These are phyloP conservation scores for Rhabdomys pumilio DNA, from an alignment of 2,797 vertebrate species.

Conservation along the genomic window DNA sequence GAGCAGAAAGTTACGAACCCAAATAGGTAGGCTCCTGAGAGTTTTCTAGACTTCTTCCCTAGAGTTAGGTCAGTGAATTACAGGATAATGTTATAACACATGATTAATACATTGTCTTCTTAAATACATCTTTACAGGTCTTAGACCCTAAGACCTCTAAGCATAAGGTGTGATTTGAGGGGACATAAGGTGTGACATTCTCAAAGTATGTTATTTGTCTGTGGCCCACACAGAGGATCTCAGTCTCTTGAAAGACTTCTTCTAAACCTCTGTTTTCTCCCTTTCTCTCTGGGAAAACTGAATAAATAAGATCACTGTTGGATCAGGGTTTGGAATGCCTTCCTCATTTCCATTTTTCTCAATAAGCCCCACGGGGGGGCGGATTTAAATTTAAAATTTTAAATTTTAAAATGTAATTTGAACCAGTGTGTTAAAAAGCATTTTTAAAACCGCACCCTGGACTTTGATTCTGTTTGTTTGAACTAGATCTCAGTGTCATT, in stretches of 20 bases:
- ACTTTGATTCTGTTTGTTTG: constrained; percentile 78
- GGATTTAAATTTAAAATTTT: no score
- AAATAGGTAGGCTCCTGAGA: not conserved
- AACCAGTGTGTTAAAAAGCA: constrained; percentile 28
- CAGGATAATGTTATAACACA: not conserved
- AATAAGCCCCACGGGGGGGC: not conserved
- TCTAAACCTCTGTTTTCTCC: not conserved
- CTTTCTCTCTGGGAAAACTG: not conserved
- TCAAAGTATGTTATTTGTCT: not conserved
- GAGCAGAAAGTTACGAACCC: not conserved
- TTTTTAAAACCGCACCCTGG: constrained; percentile 56
- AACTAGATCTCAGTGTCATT: constrained; percentile 74
- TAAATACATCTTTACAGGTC: not conserved
- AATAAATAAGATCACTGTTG: not conserved
- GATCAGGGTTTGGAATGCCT: not conserved
- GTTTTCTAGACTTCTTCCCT: not conserved
- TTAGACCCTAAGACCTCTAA: not conserved
- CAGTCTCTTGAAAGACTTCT: not conserved
- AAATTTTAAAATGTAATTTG: constrained; percentile 62
- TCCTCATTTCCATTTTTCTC: constrained; percentile 45
- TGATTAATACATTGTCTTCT: not conserved
- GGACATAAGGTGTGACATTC: not conserved
- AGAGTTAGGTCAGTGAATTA: not conserved
- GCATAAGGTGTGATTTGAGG: not conserved
- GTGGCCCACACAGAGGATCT: not conserved